phyloP scores from a whole-genome alignment of 2,888 invertebrate genomes.

The Pristionchus mayeri region DNA sequence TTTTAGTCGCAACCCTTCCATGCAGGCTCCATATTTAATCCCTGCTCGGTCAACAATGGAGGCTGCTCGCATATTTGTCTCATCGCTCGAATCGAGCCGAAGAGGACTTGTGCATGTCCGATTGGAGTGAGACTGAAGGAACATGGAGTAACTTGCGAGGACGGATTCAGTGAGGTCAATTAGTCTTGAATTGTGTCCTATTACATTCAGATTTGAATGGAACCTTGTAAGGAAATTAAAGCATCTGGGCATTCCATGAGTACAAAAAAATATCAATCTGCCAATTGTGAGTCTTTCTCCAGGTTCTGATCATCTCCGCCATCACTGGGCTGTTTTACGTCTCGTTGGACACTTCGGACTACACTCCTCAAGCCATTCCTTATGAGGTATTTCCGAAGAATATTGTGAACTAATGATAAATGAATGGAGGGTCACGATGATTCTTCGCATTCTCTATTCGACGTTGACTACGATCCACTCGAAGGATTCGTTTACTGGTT shows the following conservation, averaged over 20 bases:
- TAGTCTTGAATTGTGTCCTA: too few species aligned
- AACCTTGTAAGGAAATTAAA: neutral
- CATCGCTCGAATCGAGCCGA: slow-evolving; percentile 53
- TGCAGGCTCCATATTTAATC: neutral
- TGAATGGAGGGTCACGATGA: slow-evolving; percentile 46
- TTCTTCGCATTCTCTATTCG: slow-evolving; percentile 47
- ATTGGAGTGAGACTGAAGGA: slow-evolving; percentile 54
- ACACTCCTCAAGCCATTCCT: slow-evolving; percentile 54
- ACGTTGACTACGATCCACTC: slow-evolving; percentile 59
- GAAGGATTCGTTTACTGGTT: slow-evolving; percentile 59
- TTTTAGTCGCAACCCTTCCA: neutral
- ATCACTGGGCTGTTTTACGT: slow-evolving; percentile 57
- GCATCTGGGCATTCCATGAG: neutral
- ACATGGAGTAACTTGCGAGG: slow-evolving; percentile 56
- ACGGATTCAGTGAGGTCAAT: slow-evolving; percentile 54
- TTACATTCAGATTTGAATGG: too few species aligned
- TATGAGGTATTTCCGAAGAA: slow-evolving; percentile 37
- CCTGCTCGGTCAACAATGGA: slow-evolving; percentile 33
- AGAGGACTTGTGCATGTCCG: slow-evolving; percentile 57
- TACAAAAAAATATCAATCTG: neutral
- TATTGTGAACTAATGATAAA: neutral
- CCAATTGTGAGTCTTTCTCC: neutral
- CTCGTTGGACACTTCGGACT: slow-evolving; percentile 60
- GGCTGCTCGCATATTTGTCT: slow-evolving; percentile 50
- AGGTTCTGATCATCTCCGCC: slow-evolving; percentile 58